Base-by-base conservation (phyloP, 1,140 invertebrate species). In the Drosophila yakuba region DNA sequence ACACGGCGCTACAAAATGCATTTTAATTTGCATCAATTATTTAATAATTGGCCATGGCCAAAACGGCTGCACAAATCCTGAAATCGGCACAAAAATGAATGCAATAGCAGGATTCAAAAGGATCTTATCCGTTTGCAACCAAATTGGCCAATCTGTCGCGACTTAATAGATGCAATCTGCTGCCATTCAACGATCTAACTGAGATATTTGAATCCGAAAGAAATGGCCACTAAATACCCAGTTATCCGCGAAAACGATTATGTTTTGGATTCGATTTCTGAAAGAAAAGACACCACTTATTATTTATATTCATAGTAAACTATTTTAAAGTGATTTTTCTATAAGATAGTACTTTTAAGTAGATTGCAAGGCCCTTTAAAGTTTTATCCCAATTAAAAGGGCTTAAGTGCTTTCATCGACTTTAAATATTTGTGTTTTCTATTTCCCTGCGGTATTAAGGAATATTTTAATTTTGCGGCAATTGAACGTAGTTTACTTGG, bases 21-120 rank as follows among this genome's bases (percentile, higher is more conserved):
- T 76, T 84, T 80, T 72, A 63, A 83, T 83, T 83, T 84, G 67
- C 52, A 57, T 45, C 64, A 84, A 83, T 83, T 83, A 80, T 63
- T 84, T 45, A 45, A 59, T 79, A 84, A 83, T 84, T 75, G 75
- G 45, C 41, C 38, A 38, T 50, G 63, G 60, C 17, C 17, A 32
- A 47, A 45, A 25, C 35, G 20, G 55, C 45, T 35, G 35, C 67
- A 54, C 47, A 59, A 75, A 51, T 59, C 48, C 47, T n/a, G 58
- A 48, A 56, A 59, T 67, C 66, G 55, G 36, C 45, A 54, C 15
- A 12, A 10, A 55, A 76, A 51, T 6, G 14, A 23, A 17, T 7
- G 14, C 28, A 48, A 39, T 39, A 14, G 38, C 38, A 7, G 8
- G 7, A 32, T 32, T 8, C 7, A 32, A 8, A 10, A 0, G 7